Evolutionary conservation across 1,140 invertebrate genomes (phyloP), one percentile per base, ranked within the genome.

Genomic region (Zaprionus kolodkinae): DNA sequence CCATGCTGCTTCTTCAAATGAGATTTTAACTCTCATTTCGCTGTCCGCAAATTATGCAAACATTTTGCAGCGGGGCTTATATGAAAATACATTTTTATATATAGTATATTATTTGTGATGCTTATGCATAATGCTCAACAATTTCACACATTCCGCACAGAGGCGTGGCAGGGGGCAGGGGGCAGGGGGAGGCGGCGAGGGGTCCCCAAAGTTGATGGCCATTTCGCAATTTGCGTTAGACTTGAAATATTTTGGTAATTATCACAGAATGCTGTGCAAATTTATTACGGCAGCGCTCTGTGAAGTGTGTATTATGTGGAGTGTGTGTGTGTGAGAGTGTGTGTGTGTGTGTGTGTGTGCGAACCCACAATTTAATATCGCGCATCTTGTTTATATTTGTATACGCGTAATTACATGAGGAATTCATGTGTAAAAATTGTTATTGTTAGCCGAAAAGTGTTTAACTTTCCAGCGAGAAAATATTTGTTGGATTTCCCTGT

Each of bases 41-140:
- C 61, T 80, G 73, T 76, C 63, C 67, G 70, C 81, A 88, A 83
- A 88, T 87, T 87, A 84, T 88, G 84, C 84, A 83, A 87, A 87
- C 86, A 87, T 80, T 80, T 84, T 65, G 36, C 25, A 50, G 68
- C 62, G 36, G 30, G 48, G 35, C 62, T 74, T 62, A 63, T 63
- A 54, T 60, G 21, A 25, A 50, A 50, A 50, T 50, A 25, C 5
- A 25, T 50, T 50, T 62, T 72, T 64, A 66, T 67, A 77, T 67
- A 77, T 77, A 71, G 60, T 71, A 71, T 77, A 71, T 63, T 71
- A 71, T 64, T 79, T 81, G 78, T 63, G 25, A 62, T 77, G 76
- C 72, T 88, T 83, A 76, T 86, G 84, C 80, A 87, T 88, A 80
- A 84, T 88, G 83, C 69, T 80, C 75, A 87, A 84, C 84, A 88